phyloP scores from a whole-genome alignment of 2,797 vertebrate genomes.

The Molossus molossus region DNA sequence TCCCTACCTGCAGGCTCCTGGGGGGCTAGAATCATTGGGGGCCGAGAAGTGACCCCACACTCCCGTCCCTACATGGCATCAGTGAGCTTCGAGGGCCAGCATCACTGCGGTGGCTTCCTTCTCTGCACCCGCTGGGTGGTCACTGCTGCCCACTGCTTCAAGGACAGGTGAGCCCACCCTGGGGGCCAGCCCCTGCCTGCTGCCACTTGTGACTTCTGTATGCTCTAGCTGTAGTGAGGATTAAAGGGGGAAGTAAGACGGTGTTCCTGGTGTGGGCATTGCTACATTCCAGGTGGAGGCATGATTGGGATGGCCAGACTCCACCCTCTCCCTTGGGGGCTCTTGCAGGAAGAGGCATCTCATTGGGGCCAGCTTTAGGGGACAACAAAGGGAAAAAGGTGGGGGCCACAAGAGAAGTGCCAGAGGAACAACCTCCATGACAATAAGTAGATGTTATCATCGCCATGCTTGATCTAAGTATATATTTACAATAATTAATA shows the following conservation, averaged over 20 bases:
- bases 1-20: neutral
- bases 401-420: neutral
- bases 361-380: neutral
- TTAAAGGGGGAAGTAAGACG: neutral
- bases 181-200: neutral
- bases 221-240: neutral
- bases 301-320: neutral
- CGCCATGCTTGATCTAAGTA: neutral
- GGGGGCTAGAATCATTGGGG: slow-evolving; percentile 73
- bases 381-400: neutral
- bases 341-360: neutral
- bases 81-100: slow-evolving; percentile 73
- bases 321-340: neutral
- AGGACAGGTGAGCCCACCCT: slow-evolving; percentile 65
- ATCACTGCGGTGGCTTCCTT: slow-evolving; percentile 88
- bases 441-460: neutral
- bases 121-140: slow-evolving; percentile 88
- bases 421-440: accelerated
- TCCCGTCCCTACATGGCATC: slow-evolving; percentile 86
- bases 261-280: neutral
- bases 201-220: neutral
- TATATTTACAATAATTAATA: too few relatives aligned
- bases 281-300: neutral
- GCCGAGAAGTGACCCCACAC: slow-evolving; percentile 75
- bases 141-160: slow-evolving; percentile 89